Evolutionary conservation across 1,140 invertebrate species (phyloP), one percentile per base, ranked within the genome.

Genomic region (Tetramorium simillimum): DNA sequence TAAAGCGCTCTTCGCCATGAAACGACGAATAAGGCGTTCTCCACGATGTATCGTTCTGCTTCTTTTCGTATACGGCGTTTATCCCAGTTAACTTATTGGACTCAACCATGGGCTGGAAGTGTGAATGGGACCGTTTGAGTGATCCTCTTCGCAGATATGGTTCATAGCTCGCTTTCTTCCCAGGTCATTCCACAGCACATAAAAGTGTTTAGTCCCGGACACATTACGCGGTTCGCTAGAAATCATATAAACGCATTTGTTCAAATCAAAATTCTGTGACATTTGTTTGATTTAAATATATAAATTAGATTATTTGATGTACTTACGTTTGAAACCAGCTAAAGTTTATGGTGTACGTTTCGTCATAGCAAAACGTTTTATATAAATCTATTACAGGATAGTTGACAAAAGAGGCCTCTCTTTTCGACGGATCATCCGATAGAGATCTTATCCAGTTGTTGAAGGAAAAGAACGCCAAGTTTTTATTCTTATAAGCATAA

Each of bases 351-450:
- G 18, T 18, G 9, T 88, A 85, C 3, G n/a, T 84, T 58, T 69
- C 75, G n/a, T 65, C 21, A 16, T 28, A 28, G 33, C 78, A 85
- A n/a, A 85, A 28, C 24, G 49, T 12, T 43, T 86, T 58, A 37
- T 85, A 91, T 10, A 93, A 85, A 70, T 93, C 92, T 40, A 92
- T 88, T 33, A 93, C 65, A 21, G 53, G 33, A 65, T 90, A 89
- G 40, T 85, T 75, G 16, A 81, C 33, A 14, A 49, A 60, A 33
- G 28, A 60, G 0, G 33, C 0, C 24, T 40, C 58, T 37, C 37
- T 63, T 28, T 1, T 46, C 16, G 33, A 37, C 58, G 33, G n/a
- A n/a, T 70, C 53, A 9, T 82, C 43, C 9, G 56, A 37, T 7
- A 91, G 49, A 14, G 49, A 56, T 70, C 88, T 87, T 51, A 93